Percentiles rank a stretch among this genome's conserved stretches.
Evolutionary conservation across 2,888 invertebrate genomes (phyloP).

Genomic region (Cataglyphis livida): DNA sequence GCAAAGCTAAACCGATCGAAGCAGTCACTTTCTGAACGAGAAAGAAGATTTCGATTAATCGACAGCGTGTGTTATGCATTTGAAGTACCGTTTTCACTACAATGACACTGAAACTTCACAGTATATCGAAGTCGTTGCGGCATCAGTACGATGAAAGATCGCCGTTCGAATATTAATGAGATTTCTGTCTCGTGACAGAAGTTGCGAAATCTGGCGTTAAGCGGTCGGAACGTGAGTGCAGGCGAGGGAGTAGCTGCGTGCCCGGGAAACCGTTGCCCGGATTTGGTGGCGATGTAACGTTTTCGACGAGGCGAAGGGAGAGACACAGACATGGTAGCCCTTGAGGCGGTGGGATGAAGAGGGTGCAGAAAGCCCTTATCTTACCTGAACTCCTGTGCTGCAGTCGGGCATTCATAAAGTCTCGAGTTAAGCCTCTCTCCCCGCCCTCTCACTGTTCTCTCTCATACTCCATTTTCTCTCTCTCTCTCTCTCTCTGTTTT

Average conservation of each 20-base stretch:
- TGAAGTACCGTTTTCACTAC: conserved; percentile 24
- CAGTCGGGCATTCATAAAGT: conserved; percentile 78
- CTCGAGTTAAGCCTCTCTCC: conserved; percentile 74
- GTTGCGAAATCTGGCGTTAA: conserved; percentile 74
- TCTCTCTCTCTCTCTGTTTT: conserved; percentile 27
- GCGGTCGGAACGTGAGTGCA: conserved; percentile 59
- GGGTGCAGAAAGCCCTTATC: conserved; percentile 78
- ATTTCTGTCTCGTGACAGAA: conserved; percentile 49
- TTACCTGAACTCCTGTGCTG: conserved; percentile 76
- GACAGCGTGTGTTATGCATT: conserved; percentile 29
- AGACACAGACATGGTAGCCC: conserved; percentile 54
- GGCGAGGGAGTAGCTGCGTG: conserved; percentile 71
- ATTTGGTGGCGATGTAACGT: conserved; percentile 71
- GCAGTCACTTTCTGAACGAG: not conserved
- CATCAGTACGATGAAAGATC: conserved; percentile 57
- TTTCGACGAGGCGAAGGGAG: conserved; percentile 63
- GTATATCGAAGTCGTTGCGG: conserved; percentile 28
- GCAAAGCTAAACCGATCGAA: not conserved
- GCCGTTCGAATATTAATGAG: conserved; percentile 75
- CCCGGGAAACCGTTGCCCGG: conserved; percentile 75
- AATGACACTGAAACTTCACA: conserved; percentile 17
- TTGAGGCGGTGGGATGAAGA: conserved; percentile 65
- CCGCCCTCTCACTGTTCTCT: conserved; percentile 2
- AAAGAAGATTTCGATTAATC: conserved; percentile 15
- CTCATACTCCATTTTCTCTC: conserved; percentile 22